A percentile compares a stretch with the other conserved stretches of the same genome.
Evolutionary conservation across 2,113 vertebrate genomes (phyloP).

Genomic region (Tautogolabrus adspersus): DNA sequence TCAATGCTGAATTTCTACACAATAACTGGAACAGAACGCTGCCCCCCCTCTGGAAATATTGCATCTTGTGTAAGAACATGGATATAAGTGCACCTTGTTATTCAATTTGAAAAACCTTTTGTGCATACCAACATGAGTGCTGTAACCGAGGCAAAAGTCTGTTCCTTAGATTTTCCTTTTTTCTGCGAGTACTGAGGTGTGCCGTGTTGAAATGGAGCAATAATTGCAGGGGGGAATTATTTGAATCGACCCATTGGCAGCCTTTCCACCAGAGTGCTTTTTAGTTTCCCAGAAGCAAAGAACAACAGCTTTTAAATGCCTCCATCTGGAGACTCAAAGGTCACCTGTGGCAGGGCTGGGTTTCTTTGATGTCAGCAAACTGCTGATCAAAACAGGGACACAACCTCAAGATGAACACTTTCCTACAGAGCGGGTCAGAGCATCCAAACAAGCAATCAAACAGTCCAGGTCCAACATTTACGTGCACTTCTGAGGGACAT

Average conservation of each 20-base stretch:
- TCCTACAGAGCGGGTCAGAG: conserved; percentile 3
- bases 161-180: conserved; percentile 6
- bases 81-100: neutral
- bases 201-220: conserved; percentile 20
- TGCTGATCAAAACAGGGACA: conserved; percentile 14
- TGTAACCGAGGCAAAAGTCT: neutral
- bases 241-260: conserved; percentile 26
- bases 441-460: conserved; percentile 4
- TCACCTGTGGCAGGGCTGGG: conserved; percentile 20
- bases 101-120: conserved; percentile 1
- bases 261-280: conserved; percentile 33
- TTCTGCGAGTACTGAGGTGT: neutral
- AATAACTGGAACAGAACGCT: neutral
- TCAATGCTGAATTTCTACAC: neutral
- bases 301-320: conserved; percentile 53
- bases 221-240: conserved; percentile 44
- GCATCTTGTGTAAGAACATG: neutral
- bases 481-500: neutral
- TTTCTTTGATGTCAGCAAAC: conserved; percentile 41
- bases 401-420: conserved; percentile 1
- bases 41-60: neutral
- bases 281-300: conserved; percentile 38
- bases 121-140: neutral
- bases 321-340: conserved; percentile 48
- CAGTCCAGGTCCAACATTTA: neutral